phyloP scores from a whole-genome alignment of 2,113 vertebrate genomes.

The Nerophis ophidion region DNA sequence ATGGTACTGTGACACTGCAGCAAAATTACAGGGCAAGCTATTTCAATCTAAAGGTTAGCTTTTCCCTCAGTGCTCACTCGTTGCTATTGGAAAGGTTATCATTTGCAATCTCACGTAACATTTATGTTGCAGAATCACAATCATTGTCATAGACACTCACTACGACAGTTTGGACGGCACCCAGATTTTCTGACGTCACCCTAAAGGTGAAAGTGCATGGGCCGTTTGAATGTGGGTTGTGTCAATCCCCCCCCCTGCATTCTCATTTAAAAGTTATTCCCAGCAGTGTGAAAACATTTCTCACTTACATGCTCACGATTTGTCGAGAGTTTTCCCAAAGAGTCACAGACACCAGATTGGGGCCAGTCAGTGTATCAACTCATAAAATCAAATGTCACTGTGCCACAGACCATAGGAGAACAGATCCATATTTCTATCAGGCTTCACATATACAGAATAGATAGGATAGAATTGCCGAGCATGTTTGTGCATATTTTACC shows the following conservation, averaged over 20 bases:
- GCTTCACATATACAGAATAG: constrained; percentile 17
- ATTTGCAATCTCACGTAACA: constrained; percentile 52
- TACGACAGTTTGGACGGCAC: constrained; percentile 29
- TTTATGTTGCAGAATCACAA: constrained; percentile 44
- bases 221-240: not conserved
- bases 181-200: constrained; percentile 1
- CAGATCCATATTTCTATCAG: constrained; percentile 48
- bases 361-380: constrained; percentile 8
- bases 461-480: constrained; percentile 32
- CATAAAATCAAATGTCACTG: constrained; percentile 36
- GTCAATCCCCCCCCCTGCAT: not conserved
- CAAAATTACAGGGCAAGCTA: constrained; percentile 33
- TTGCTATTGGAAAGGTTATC: constrained; percentile 48
- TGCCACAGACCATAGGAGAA: constrained; percentile 14
- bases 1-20: constrained; percentile 52
- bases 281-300: constrained; percentile 14
- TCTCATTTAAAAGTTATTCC: constrained; percentile 5
- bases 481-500: constrained; percentile 61
- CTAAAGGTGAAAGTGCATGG: constrained; percentile 17
- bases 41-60: constrained; percentile 43
- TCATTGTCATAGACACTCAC: constrained; percentile 17
- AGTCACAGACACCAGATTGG: constrained; percentile 4
- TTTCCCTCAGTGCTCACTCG: constrained; percentile 34
- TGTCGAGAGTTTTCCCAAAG: constrained; percentile 5
- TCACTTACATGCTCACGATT: constrained; percentile 10